These are phyloP conservation scores for Conus ventricosus DNA, from an alignment of 1,140 invertebrate genomes.

Conservation along the genomic window DNA sequence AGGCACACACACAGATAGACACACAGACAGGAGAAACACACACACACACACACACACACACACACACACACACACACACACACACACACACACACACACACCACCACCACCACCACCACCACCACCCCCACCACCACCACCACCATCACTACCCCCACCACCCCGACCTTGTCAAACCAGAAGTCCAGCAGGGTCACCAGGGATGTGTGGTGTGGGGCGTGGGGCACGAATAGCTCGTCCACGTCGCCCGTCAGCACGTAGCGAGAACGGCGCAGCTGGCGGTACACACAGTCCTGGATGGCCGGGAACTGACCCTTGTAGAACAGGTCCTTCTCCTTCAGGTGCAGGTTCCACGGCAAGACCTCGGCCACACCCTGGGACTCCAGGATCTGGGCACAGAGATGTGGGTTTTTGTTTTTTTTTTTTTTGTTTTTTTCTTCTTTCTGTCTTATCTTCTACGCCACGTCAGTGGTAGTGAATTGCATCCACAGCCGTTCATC, in stretches of 20 bases:
- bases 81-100: not conserved
- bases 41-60: conserved; percentile 10
- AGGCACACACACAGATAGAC: not conserved
- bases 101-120: not conserved
- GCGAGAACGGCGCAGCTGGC: conserved; percentile 13
- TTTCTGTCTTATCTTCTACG: no score
- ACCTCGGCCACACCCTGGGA: not conserved
- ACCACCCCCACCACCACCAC: not conserved
- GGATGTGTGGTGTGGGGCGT: not conserved
- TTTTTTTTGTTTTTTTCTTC: no score
- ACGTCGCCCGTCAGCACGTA: conserved; percentile 23
- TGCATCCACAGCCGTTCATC: no score
- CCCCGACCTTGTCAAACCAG: not conserved
- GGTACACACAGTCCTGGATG: conserved; percentile 32
- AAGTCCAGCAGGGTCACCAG: conserved; percentile 8
- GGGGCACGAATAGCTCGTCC: conserved; percentile 21
- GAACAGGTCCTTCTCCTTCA: not conserved
- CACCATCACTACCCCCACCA: not conserved
- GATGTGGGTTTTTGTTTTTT: no score
- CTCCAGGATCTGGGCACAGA: not conserved
- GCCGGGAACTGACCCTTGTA: conserved; percentile 14
- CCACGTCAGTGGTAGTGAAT: no score
- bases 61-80: not conserved
- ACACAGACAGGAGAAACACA: no score
- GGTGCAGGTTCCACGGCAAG: conserved; percentile 21